Evolutionary conservation across 2,113 vertebrate genomes (phyloP).

Genomic region (Otolemur garnettii): DNA sequence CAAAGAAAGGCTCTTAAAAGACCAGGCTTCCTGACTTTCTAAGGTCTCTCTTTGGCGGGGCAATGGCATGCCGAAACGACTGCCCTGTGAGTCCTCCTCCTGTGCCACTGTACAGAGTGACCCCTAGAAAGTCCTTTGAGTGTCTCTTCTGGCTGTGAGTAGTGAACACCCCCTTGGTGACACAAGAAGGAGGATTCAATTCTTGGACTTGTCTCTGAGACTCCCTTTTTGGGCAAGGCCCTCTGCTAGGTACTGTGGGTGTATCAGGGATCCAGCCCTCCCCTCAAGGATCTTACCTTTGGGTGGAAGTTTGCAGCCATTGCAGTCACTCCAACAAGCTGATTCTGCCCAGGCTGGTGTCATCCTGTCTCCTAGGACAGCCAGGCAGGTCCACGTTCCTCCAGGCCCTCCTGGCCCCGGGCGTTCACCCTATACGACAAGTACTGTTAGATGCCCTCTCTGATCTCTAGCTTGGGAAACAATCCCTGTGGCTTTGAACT

Average conservation of each 20-base stretch:
- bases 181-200: too few species aligned
- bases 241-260: background rate
- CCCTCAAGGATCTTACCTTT: background rate
- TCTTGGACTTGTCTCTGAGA: background rate
- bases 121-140: background rate
- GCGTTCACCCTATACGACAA: background rate
- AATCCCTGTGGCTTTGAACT: background rate
- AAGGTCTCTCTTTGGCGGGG: background rate
- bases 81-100: background rate
- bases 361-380: too few species aligned
- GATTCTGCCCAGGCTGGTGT: background rate
- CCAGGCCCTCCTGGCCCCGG: too few species aligned
- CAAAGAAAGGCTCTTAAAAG: background rate
- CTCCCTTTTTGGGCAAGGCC: background rate
- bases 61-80: background rate
- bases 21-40: background rate
- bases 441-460: too few species aligned
- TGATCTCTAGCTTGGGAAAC: background rate
- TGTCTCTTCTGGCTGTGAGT: background rate
- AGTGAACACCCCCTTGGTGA: background rate
- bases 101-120: background rate
- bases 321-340: background rate
- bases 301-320: background rate
- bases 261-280: background rate
- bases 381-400: too few species aligned